Evolutionary conservation across 2,888 invertebrate species (phyloP).

Genomic region (Parnassius orleans): DNA sequence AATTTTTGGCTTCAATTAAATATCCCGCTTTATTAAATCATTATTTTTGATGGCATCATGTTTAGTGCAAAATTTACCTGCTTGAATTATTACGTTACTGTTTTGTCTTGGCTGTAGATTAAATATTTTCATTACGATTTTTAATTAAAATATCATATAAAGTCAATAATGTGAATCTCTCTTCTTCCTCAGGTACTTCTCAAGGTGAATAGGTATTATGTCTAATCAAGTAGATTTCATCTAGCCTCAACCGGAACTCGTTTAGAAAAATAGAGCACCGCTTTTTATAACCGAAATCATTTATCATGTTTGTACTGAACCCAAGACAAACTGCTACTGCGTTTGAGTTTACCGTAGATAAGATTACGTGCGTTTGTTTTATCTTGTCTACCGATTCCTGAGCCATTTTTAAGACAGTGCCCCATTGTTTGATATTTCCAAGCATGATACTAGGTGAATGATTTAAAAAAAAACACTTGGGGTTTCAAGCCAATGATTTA

Average conservation of each 20-base stretch:
- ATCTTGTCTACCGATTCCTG: constrained; percentile 72
- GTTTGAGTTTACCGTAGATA: constrained; percentile 77
- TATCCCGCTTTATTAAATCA: constrained; percentile 70
- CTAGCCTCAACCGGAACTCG: constrained; percentile 74
- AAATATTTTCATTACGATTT: constrained; percentile 28
- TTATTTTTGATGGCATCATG: constrained; percentile 59
- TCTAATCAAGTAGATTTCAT: constrained; percentile 71
- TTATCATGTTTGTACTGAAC: constrained; percentile 78
- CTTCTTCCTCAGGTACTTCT: constrained; percentile 80
- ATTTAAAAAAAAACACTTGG: constrained; percentile 54
- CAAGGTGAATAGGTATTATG: constrained; percentile 79
- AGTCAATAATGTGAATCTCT: constrained; percentile 70
- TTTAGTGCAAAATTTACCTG: constrained; percentile 25
- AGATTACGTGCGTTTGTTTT: constrained; percentile 76
- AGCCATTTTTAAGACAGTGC: constrained; percentile 71
- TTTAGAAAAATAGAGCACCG: constrained; percentile 72
- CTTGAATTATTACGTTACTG: constrained; percentile 11
- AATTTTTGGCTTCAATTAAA: constrained; percentile 78
- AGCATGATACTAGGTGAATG: constrained; percentile 42
- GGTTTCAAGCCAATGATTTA: constrained; percentile 35
- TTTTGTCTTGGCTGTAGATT: constrained; percentile 22
- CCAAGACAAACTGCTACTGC: constrained; percentile 79
- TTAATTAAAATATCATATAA: constrained; percentile 33
- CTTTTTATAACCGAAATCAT: constrained; percentile 76
- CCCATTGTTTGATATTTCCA: constrained; percentile 65